A percentile compares a stretch with the other conserved stretches of the same genome.
These are phyloP conservation scores for Coleophora flavipennella DNA, from an alignment of 2,888 invertebrate genomes.

Conservation along the genomic window DNA sequence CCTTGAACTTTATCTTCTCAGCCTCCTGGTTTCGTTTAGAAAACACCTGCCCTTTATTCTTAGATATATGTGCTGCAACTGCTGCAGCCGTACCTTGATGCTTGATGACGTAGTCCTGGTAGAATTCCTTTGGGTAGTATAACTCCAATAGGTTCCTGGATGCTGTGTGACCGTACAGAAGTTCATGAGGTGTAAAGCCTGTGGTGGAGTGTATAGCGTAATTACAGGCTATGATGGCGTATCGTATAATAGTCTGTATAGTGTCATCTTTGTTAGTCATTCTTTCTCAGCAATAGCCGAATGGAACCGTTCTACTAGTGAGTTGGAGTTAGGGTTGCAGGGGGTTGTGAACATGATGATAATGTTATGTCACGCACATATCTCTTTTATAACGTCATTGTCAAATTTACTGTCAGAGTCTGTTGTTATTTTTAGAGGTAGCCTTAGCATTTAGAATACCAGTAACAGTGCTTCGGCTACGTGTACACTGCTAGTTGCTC, in stretches of 20 bases:
- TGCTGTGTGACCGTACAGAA: slow-evolving; percentile 23
- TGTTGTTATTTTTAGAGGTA: slow-evolving; percentile 20
- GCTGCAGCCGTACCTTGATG: slow-evolving; percentile 45
- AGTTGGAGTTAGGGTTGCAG: slow-evolving; percentile 4
- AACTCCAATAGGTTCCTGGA: slow-evolving; percentile 22
- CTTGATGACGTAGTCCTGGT: slow-evolving; percentile 79
- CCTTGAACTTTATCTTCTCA: slow-evolving; percentile 15
- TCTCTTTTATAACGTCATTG: slow-evolving; percentile 20
- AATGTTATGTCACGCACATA: slow-evolving; percentile 9
- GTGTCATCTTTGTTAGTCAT: slow-evolving; percentile 19
- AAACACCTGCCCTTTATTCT: slow-evolving; percentile 1
- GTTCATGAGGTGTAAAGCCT: slow-evolving; percentile 20
- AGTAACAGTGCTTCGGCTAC: slow-evolving; percentile 17
- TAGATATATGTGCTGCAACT: slow-evolving; percentile 9
- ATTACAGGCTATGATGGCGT: slow-evolving; percentile 22
- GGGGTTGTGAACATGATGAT: slow-evolving; percentile 2
- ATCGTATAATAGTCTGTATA: slow-evolving; percentile 16
- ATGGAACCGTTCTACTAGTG: no score
- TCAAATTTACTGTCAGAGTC: slow-evolving; percentile 21
- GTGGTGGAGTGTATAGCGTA: slow-evolving; percentile 22
- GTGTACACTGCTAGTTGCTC: slow-evolving; percentile 14
- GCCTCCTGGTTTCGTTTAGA: slow-evolving; percentile 10
- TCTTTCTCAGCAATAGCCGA: no score
- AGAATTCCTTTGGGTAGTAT: slow-evolving; percentile 47
- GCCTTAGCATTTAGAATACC: slow-evolving; percentile 15